Conservation (phyloP, 1,140 invertebrate species). For the Calephelis virginiensis region DNA sequence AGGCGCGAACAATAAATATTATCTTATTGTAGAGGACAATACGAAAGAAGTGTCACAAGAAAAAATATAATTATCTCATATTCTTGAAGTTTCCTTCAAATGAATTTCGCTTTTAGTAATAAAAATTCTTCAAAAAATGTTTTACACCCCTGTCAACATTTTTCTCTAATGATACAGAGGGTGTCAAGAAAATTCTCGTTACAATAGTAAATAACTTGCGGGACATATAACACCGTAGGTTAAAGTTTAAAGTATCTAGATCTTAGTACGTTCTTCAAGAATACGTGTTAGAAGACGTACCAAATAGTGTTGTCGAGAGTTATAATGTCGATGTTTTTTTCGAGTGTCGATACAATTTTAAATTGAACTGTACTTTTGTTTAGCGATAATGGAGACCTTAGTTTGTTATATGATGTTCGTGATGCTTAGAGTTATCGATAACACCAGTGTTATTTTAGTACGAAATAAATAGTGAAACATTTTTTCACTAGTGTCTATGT, state of each 20-base stretch:
- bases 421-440: too few species aligned
- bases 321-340: neutral
- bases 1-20: neutral
- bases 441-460: too few species aligned
- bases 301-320: constrained; percentile 13
- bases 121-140: constrained; percentile 2
- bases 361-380: too few species aligned
- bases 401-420: too few species aligned
- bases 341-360: too few species aligned
- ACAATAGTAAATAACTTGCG: neutral
- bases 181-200: constrained; percentile 6
- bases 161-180: neutral
- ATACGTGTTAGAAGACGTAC: constrained; percentile 15
- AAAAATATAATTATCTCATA: too few species aligned
- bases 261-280: constrained; percentile 13
- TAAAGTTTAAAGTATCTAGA: constrained; percentile 22
- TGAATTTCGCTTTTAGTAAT: neutral
- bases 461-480: too few species aligned
- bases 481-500: too few species aligned
- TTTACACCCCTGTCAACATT: neutral
- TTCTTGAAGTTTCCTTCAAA: neutral
- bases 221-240: constrained; percentile 17
- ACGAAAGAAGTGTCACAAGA: too few species aligned
- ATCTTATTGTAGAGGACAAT: too few species aligned
- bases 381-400: too few species aligned